Conservation (phyloP, 2,888 invertebrate species). For the Mimas tiliae region DNA sequence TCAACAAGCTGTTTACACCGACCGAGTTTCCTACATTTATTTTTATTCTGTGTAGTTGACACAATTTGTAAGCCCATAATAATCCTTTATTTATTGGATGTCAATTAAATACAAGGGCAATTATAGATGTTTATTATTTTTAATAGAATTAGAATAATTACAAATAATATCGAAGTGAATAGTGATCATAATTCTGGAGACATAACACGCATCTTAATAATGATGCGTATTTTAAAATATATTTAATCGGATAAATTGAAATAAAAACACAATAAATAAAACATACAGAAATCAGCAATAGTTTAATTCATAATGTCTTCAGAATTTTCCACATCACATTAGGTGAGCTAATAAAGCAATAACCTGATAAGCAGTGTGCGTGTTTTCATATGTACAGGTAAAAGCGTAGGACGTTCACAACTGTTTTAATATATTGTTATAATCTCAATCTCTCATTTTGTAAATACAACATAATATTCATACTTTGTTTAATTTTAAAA, state of each 20-base stretch:
- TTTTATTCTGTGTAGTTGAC: background rate
- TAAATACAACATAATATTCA: background rate
- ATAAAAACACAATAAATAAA: background rate
- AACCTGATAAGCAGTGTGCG: constrained; percentile 15
- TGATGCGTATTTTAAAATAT: background rate
- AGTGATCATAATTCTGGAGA: background rate
- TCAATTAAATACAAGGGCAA: no score
- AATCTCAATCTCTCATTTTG: background rate
- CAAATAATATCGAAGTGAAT: background rate
- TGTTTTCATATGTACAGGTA: constrained; percentile 23
- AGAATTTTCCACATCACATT: background rate
- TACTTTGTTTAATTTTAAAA: background rate
- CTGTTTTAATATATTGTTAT: background rate
- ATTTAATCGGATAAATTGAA: background rate
- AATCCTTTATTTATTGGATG: background rate
- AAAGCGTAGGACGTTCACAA: constrained; percentile 20
- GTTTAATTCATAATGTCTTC: constrained; percentile 4
- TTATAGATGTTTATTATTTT: no score
- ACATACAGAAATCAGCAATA: background rate
- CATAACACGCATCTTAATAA: background rate
- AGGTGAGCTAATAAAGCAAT: constrained; percentile 3
- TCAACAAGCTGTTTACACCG: background rate
- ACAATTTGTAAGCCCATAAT: background rate
- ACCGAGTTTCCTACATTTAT: background rate
- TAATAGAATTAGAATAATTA: no score